Evolutionary conservation across 2,797 vertebrate genomes (phyloP).

Genomic region (Tadarida brasiliensis): DNA sequence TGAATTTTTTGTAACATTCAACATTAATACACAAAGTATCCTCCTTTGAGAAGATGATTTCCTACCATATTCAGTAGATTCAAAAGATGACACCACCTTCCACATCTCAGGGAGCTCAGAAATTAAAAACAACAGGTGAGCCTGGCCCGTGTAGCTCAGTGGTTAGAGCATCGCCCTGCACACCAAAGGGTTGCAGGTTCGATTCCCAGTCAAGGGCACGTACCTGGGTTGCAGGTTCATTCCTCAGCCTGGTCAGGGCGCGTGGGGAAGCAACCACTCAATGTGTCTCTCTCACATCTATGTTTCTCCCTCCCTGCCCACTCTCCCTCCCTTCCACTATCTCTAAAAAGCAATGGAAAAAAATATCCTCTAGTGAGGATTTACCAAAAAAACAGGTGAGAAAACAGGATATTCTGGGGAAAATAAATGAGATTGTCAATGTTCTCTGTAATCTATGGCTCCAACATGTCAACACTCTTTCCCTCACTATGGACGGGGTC

Average conservation of each 20-base stretch:
- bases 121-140: constrained; percentile 71
- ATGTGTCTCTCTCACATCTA: too few relatives aligned
- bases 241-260: too few relatives aligned
- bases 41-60: constrained; percentile 35
- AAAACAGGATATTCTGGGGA: constrained; percentile 49
- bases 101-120: constrained; percentile 49
- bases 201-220: too few relatives aligned
- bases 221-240: too few relatives aligned
- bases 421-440: constrained; percentile 61
- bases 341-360: too few relatives aligned
- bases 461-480: neutral
- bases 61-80: neutral
- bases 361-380: too few relatives aligned
- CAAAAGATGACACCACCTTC: constrained; percentile 17
- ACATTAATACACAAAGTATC: neutral
- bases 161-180: too few relatives aligned
- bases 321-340: too few relatives aligned
- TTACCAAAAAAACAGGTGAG: constrained; percentile 68
- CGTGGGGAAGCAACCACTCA: too few relatives aligned
- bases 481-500: neutral
- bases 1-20: neutral
- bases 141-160: too few relatives aligned
- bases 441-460: constrained; percentile 49
- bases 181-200: too few relatives aligned
- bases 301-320: too few relatives aligned